These are phyloP conservation scores for Sebastes taczanowskii DNA, from an alignment of 2,797 vertebrate species.

Conservation along the genomic window DNA sequence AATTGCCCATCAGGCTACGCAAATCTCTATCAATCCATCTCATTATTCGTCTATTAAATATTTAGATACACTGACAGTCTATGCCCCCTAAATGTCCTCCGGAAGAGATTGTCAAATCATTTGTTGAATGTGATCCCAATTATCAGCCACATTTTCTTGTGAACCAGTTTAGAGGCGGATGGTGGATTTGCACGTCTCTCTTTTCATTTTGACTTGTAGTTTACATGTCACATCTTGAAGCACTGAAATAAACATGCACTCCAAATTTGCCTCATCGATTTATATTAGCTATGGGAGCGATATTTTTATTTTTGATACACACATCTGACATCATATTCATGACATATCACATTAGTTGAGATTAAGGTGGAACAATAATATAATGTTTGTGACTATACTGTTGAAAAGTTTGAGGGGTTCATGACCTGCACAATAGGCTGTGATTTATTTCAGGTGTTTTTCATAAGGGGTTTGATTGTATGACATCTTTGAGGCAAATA, in stretches of 20 bases:
- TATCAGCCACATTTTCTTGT: background rate
- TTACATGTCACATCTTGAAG: background rate
- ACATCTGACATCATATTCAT: background rate
- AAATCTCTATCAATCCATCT: background rate
- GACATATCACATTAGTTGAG: background rate
- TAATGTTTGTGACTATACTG: background rate
- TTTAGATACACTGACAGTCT: background rate
- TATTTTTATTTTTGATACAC: background rate
- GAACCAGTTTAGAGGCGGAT: background rate
- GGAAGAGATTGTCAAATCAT: background rate
- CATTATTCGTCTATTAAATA: slow-evolving; percentile 1
- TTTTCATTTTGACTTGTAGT: too few relatives aligned
- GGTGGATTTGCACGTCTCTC: background rate
- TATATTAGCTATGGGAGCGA: background rate
- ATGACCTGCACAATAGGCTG: too few relatives aligned
- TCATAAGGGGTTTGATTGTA: background rate
- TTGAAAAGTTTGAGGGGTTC: too few relatives aligned
- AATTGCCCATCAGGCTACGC: background rate
- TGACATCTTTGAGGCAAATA: too few relatives aligned
- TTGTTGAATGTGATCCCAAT: background rate
- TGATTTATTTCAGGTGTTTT: too few relatives aligned
- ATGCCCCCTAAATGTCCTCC: background rate
- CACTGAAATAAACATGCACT: background rate
- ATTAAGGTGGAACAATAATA: too few relatives aligned
- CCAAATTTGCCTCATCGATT: background rate